A percentile compares a stretch with the other conserved stretches of the same genome.
These are phyloP conservation scores for Nephrotoma guestfalica DNA, from an alignment of 2,888 invertebrate species.

Conservation along the genomic window DNA sequence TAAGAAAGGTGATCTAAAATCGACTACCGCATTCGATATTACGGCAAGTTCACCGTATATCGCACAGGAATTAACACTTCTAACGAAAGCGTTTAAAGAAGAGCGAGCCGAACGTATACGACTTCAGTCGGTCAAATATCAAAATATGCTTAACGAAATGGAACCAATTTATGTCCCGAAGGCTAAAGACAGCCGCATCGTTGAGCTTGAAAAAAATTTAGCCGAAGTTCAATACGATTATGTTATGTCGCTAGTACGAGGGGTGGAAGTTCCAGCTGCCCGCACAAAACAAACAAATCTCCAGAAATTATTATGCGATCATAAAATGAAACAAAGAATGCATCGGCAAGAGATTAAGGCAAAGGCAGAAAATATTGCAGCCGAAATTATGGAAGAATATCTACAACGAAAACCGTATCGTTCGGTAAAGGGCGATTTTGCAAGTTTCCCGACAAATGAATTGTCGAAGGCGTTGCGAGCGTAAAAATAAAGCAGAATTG, in stretches of 20 bases:
- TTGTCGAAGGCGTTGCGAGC: constrained; percentile 13
- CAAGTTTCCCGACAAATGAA: constrained; percentile 29
- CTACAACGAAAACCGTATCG: constrained; percentile 30
- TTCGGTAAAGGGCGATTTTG: constrained; percentile 25
- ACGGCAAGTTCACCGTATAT: constrained; percentile 32
- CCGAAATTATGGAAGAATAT: constrained; percentile 29
- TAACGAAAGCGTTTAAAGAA: constrained; percentile 40
- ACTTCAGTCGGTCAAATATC: constrained; percentile 37
- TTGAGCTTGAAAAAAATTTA: constrained; percentile 37
- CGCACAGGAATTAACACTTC: constrained; percentile 41
- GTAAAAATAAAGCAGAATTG: background rate
- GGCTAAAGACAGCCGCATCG: constrained; percentile 34
- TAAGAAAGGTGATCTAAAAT: constrained; percentile 35
- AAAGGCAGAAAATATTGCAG: constrained; percentile 23
- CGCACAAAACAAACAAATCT: constrained; percentile 16
- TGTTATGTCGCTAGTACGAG: constrained; percentile 27
- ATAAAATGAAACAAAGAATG: constrained; percentile 22
- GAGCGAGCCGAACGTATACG: constrained; percentile 42
- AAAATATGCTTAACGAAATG: constrained; percentile 38
- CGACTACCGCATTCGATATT: constrained; percentile 16
- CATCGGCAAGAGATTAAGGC: constrained; percentile 21
- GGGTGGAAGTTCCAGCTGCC: constrained; percentile 15
- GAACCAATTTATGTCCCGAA: constrained; percentile 38
- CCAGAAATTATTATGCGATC: constrained; percentile 14
- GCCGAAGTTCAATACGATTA: constrained; percentile 36